A percentile compares a stretch with the other conserved stretches of the same genome.
Evolutionary conservation across 2,113 vertebrate species (phyloP).

Genomic region (Phyllostomus discolor): DNA sequence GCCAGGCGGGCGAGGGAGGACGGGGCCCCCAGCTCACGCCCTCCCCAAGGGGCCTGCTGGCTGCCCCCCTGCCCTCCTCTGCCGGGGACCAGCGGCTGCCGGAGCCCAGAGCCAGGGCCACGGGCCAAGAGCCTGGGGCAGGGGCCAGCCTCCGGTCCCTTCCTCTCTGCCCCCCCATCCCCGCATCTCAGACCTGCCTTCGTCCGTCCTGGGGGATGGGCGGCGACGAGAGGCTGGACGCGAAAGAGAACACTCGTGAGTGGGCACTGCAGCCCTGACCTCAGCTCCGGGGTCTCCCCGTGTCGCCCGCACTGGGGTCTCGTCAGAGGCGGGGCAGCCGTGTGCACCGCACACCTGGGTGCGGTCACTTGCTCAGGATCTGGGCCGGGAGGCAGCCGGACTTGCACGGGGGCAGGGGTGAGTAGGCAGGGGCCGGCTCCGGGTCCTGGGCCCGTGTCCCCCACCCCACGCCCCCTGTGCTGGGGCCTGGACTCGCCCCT

Average conservation of each 20-base stretch:
- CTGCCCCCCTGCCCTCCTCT: not conserved
- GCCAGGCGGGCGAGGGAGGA: not conserved
- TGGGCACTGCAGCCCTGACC: no score
- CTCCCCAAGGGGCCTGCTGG: not conserved
- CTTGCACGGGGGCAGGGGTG: not conserved
- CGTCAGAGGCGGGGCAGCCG: not conserved
- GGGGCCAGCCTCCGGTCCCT: not conserved
- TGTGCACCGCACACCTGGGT: not conserved
- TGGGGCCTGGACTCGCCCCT: not conserved
- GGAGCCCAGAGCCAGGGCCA: not conserved
- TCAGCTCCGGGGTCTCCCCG: not conserved
- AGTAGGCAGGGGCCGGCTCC: rapidly evolving
- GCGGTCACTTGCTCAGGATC: not conserved
- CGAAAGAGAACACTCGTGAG: not conserved
- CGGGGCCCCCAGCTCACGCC: not conserved
- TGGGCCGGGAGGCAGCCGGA: not conserved
- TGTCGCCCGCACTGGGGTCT: not conserved
- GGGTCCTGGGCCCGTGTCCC: not conserved
- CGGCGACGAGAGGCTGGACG: not conserved
- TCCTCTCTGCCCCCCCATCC: not conserved
- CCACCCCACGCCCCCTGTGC: no score
- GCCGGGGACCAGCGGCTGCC: not conserved
- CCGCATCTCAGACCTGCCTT: not conserved
- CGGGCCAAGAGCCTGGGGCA: not conserved
- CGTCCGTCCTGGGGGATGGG: not conserved